These are phyloP conservation scores for Caradrina clavipalpis DNA, from an alignment of 2,888 invertebrate species.

Conservation along the genomic window DNA sequence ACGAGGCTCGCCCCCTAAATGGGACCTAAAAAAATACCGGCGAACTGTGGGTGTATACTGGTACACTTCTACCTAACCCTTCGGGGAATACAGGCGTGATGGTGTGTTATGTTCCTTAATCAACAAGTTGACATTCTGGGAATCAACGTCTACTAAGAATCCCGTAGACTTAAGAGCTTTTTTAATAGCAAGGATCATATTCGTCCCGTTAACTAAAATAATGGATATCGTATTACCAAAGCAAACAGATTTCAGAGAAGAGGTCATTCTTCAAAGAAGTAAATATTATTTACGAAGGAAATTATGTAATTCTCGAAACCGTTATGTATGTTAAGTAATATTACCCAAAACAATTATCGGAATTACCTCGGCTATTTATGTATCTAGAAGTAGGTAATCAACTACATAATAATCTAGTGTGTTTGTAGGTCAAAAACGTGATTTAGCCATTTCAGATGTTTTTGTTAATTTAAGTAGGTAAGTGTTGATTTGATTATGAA, in stretches of 20 bases:
- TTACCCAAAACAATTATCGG: constrained; percentile 34
- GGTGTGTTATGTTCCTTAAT: too few species aligned
- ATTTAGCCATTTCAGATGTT: constrained; percentile 7
- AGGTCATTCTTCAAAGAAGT: constrained; percentile 27
- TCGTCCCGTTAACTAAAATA: constrained; percentile 34
- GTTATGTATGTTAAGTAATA: constrained; percentile 44
- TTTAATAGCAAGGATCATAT: constrained; percentile 38
- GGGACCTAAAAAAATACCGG: too few species aligned
- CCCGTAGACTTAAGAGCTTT: constrained; percentile 27
- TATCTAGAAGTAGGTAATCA: constrained; percentile 16
- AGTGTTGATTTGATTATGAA: constrained; percentile 9
- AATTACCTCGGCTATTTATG: constrained; percentile 31
- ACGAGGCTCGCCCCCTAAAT: too few species aligned
- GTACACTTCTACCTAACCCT: too few species aligned
- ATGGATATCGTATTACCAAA: constrained; percentile 48
- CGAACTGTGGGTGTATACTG: too few species aligned
- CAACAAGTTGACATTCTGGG: constrained; percentile 29
- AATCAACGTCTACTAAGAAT: constrained; percentile 40
- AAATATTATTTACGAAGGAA: constrained; percentile 34
- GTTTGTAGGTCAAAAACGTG: constrained; percentile 42
- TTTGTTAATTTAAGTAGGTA: not conserved
- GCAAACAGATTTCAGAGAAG: constrained; percentile 45
- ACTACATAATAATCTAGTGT: constrained; percentile 19
- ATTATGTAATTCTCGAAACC: constrained; percentile 42
- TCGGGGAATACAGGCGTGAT: too few species aligned